A percentile compares a stretch with the other conserved stretches of the same genome.
These are phyloP conservation scores for Zaprionus capensis DNA, from an alignment of 1,140 invertebrate genomes.

Conservation along the genomic window DNA sequence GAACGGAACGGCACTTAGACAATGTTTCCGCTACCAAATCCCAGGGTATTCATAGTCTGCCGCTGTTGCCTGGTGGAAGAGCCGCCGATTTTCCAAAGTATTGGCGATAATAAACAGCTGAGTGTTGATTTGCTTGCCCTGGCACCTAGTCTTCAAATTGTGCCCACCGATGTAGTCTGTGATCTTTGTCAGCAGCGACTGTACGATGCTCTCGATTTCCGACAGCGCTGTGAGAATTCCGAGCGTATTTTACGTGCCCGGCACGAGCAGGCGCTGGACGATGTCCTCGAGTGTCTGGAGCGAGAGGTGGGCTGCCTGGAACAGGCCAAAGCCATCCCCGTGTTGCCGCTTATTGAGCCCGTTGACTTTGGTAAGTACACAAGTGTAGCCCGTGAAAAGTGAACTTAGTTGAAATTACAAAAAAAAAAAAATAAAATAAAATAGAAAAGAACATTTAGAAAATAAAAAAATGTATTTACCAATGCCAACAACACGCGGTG, in stretches of 20 bases:
- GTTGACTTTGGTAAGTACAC: constrained; percentile 62
- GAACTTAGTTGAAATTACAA: not conserved
- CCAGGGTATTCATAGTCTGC: constrained; percentile 50
- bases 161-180: constrained; percentile 68
- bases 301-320: constrained; percentile 65
- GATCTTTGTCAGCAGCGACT: constrained; percentile 62
- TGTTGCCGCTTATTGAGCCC: constrained; percentile 45
- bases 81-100: constrained; percentile 56
- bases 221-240: constrained; percentile 58
- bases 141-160: constrained; percentile 54
- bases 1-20: no score
- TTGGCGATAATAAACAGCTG: constrained; percentile 54
- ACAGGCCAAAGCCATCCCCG: constrained; percentile 14
- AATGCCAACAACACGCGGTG: constrained; percentile 84
- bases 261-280: constrained; percentile 70
- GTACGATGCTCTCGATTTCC: constrained; percentile 65
- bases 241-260: constrained; percentile 60
- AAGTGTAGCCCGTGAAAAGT: not conserved
- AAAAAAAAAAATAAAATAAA: not conserved
- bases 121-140: constrained; percentile 49
- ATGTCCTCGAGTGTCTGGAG: constrained; percentile 69
- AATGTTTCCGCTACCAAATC: constrained; percentile 65
- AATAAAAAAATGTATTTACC: no score
- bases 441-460: not conserved
- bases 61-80: constrained; percentile 74